A percentile compares a stretch with the other conserved stretches of the same genome.
Conservation (phyloP, 2,888 invertebrate species). For the Sabatieria punctata region DNA sequence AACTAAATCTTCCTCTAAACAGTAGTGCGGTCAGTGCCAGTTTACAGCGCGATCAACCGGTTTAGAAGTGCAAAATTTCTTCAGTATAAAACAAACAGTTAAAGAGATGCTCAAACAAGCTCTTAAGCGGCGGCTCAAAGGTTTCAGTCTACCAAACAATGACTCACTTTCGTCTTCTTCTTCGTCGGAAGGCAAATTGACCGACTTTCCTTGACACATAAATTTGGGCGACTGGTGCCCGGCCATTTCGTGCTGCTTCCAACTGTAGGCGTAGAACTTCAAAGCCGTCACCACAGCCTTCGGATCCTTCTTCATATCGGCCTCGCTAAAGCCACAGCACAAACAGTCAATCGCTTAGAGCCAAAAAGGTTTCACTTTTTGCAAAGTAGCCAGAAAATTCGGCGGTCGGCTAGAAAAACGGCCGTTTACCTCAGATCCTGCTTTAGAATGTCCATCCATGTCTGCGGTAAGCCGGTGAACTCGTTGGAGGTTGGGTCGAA, state of each 20-base stretch:
- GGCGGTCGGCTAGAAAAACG: not conserved
- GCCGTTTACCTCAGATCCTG: slow-evolving; percentile 30
- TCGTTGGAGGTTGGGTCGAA: slow-evolving; percentile 63
- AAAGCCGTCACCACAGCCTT: slow-evolving; percentile 74
- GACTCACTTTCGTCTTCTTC: not conserved
- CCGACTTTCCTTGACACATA: slow-evolving; percentile 4
- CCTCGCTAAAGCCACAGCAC: slow-evolving; percentile 40
- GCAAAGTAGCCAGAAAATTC: not conserved
- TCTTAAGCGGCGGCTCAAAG: no score
- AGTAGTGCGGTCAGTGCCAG: no score
- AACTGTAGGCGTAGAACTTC: slow-evolving; percentile 53
- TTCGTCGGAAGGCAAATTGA: slow-evolving; percentile 22
- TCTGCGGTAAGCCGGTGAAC: slow-evolving; percentile 63
- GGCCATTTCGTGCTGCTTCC: slow-evolving; percentile 17
- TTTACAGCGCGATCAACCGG: no score
- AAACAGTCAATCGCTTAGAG: not conserved
- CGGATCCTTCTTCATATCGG: slow-evolving; percentile 73
- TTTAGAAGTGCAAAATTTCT: no score
- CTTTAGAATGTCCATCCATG: slow-evolving; percentile 61
- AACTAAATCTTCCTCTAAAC: no score
- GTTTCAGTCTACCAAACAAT: no score
- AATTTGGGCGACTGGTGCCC: no score
- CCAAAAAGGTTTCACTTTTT: not conserved
- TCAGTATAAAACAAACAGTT: no score
- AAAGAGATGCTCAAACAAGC: no score